These are phyloP conservation scores for Alligator sinensis DNA, from an alignment of 2,113 vertebrate genomes.

Conservation along the genomic window DNA sequence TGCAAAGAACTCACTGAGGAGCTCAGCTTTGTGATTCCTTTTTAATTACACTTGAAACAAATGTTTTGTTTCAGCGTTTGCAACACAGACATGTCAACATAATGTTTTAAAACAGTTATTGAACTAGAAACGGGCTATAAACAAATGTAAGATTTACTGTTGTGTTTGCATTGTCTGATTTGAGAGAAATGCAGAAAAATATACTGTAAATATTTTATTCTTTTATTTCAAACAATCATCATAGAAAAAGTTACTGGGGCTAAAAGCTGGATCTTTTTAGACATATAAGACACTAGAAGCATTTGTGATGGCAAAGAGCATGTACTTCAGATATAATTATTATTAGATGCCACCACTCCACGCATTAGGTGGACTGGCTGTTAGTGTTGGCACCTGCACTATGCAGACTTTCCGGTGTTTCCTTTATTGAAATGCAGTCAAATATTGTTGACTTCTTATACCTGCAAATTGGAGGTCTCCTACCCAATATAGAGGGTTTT, in stretches of 20 bases:
- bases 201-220: background rate
- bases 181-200: background rate
- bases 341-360: background rate
- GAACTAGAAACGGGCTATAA: background rate
- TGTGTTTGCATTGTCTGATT: background rate
- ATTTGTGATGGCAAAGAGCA: background rate
- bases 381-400: background rate
- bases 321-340: background rate
- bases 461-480: background rate
- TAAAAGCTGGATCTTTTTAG: background rate
- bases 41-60: background rate
- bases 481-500: background rate
- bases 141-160: background rate
- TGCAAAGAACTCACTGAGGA: too few relatives aligned
- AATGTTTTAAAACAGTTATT: background rate
- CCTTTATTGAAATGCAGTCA: background rate
- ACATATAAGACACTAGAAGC: background rate
- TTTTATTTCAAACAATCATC: background rate
- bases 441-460: background rate
- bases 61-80: background rate
- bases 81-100: background rate
- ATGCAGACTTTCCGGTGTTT: background rate
- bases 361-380: fast-evolving
- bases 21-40: background rate
- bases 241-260: background rate